Evolutionary conservation across 2,888 invertebrate species (phyloP), one percentile per base, ranked within the genome.

Genomic region (Tortricodes alternella): DNA sequence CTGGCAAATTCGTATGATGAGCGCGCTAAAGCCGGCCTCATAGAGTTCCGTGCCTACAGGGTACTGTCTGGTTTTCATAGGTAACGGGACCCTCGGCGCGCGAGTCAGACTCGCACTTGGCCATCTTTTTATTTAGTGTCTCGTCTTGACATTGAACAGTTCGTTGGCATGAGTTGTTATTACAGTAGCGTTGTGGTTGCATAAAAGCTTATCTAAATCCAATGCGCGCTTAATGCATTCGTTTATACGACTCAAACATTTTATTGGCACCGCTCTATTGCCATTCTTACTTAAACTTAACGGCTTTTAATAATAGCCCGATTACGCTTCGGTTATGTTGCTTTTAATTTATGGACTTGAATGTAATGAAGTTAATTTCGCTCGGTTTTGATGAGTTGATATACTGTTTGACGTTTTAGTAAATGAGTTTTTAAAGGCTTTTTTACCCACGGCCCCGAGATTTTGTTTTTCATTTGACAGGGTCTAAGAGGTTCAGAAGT

Each of bases 171-270:
- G 16, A 38, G 8, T 38, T 9, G 15, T 24, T 39, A 43, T 29
- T n/a, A 48, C 53, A 48, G 46, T 34, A 53, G 39, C 53, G 11
- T 53, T 51, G n/a, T n/a, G n/a, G n/a, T 38, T 15, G 13, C 9
- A 32, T 53, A 46, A 39, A 39, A 41, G 34, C 21, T 46, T 48
- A 53, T 53, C 46, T 48, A 53, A 46, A 53, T 48, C 24, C 23
- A 46, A 19, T 43, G 21, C 21, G 32, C 21, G n/a, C 32, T 51
- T 34, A 16, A 43, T 35, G 24, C 15, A 24, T 43, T 35, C 27
- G 19, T 38, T 51, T 41, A 51, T 24, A 41, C 16, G 39, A 41
- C 15, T 41, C 19, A 5, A 46, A 29, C 23, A n/a, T 53, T 46
- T 53, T 46, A 46, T 53, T 46, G 24, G 16, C 43, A 29, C 11